These are phyloP conservation scores for Sebastes matsubarae DNA, from an alignment of 2,797 vertebrate genomes.

Conservation along the genomic window DNA sequence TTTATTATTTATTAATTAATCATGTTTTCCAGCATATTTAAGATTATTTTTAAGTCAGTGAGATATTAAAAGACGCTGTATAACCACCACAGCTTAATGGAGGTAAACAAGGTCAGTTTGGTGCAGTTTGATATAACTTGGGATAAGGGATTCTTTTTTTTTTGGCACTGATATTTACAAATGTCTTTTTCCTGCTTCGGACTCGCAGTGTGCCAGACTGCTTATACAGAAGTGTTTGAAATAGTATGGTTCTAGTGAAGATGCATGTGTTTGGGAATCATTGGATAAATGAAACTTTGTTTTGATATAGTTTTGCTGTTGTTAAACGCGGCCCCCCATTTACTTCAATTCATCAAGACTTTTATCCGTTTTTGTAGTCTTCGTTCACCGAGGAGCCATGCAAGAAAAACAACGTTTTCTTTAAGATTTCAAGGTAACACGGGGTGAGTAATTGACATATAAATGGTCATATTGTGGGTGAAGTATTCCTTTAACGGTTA, in stretches of 20 bases:
- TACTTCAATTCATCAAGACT: neutral
- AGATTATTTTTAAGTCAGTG: neutral
- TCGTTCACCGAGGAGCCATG: too few relatives aligned
- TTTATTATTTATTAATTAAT: neutral
- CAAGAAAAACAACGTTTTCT: too few relatives aligned
- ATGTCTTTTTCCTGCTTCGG: neutral
- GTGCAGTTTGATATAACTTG: neutral
- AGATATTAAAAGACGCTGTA: neutral
- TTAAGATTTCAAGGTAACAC: too few relatives aligned
- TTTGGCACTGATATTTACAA: neutral
- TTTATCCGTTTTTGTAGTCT: too few relatives aligned
- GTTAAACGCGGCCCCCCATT: too few relatives aligned
- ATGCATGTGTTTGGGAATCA: neutral
- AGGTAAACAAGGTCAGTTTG: neutral
- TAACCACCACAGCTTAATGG: neutral
- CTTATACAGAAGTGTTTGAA: neutral
- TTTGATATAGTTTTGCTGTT: neutral
- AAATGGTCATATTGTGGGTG: neutral
- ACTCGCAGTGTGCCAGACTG: too few relatives aligned
- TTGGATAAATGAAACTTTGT: neutral
- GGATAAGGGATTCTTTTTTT: neutral
- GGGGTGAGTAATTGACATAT: neutral
- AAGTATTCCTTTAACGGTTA: neutral
- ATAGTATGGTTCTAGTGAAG: neutral
- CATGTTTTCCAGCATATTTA: neutral